Percentiles rank a stretch among this genome's conserved stretches.
Evolutionary conservation across 2,888 invertebrate genomes (phyloP).

Genomic region (Priocnemis perturbator): DNA sequence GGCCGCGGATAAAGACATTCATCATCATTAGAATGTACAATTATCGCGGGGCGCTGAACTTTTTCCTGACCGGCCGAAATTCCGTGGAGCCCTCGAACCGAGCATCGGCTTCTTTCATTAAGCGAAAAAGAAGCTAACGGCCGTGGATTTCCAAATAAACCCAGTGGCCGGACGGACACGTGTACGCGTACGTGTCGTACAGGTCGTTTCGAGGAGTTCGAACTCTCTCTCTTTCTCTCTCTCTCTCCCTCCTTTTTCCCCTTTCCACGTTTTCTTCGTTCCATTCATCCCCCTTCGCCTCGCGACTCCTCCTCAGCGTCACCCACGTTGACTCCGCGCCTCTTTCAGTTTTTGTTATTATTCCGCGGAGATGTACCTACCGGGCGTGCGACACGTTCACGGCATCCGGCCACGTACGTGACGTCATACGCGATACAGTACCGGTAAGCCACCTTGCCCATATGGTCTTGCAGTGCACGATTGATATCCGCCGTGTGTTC

Average conservation of each 20-base stretch:
- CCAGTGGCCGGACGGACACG: slow-evolving; percentile 44
- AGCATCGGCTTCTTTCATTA: slow-evolving; percentile 42
- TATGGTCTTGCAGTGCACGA: slow-evolving; percentile 42
- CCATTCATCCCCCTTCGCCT: not conserved
- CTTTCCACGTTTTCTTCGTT: not conserved
- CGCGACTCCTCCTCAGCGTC: not conserved
- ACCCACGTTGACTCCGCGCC: slow-evolving; percentile 8
- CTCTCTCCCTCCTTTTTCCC: slow-evolving; percentile 11
- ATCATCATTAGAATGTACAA: slow-evolving; percentile 60
- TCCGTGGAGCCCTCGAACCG: not conserved
- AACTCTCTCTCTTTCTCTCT: not conserved
- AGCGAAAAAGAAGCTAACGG: slow-evolving; percentile 62
- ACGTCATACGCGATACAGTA: slow-evolving; percentile 66
- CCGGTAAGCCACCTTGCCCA: slow-evolving; percentile 51
- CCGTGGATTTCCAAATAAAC: slow-evolving; percentile 60
- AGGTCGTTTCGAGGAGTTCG: slow-evolving; percentile 17
- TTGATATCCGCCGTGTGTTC: slow-evolving; percentile 8
- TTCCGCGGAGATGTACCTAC: slow-evolving; percentile 66
- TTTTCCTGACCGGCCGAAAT: not conserved
- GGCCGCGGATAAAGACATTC: slow-evolving; percentile 56
- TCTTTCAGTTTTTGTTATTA: slow-evolving; percentile 64
- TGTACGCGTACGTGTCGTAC: slow-evolving; percentile 54
- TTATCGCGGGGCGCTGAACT: slow-evolving; percentile 54
- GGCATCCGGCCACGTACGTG: slow-evolving; percentile 73
- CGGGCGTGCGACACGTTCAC: slow-evolving; percentile 68